Evolutionary conservation across 30 jellyfish, hydroid and myxozoan genomes (phyloP), one percentile per base, ranked within the genome.

Genomic region (Pelagia noctiluca): DNA sequence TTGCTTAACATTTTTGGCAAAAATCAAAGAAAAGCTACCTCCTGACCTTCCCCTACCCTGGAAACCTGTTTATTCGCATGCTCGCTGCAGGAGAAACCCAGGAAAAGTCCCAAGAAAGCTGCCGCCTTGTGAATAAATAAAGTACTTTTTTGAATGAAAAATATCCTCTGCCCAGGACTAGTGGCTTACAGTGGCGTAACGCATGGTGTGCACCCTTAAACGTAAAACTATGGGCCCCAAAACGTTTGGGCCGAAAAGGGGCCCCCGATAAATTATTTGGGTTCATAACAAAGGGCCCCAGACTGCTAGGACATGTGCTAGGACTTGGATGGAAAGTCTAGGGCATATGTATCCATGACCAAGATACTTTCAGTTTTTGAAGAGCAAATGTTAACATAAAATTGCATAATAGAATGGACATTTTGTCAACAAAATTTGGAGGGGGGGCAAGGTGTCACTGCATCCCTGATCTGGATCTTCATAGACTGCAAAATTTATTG

Each of bases 391-490:
- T 42, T 16, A 42, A 42, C 57, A 42, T 42, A 42, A 42, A 42
- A 42, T 42, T 42, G 57, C 57, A 42, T 42, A 42, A 42, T 42
- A 42, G 57, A 42, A 42, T 42, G 57, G 16, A 42, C 57, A 42
- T 42, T 42, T 42, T 42, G 57, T 42, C 57, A 42, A 42, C 57
- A 42, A 42, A 16, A 42, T 42, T 42, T 42, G 57, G 57, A 42
- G 57, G 57, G 57, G 57, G 57, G 57, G 57, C 57, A 42, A 42
- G 57, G 57, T 42, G 16, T 42, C 57, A 42, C 57, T 42, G 16
- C 57, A 42, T 42, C 57, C 57, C 57, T 42, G 57, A 42, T 42
- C 57, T 42, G 57, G 57, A 42, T 42, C 8, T 42, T 42, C 57
- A 42, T 42, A 42, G 57, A 16, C 57, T 42, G 57, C 57, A 42